Conservation (phyloP, 2,113 vertebrate species). For the Prolemur simus region DNA sequence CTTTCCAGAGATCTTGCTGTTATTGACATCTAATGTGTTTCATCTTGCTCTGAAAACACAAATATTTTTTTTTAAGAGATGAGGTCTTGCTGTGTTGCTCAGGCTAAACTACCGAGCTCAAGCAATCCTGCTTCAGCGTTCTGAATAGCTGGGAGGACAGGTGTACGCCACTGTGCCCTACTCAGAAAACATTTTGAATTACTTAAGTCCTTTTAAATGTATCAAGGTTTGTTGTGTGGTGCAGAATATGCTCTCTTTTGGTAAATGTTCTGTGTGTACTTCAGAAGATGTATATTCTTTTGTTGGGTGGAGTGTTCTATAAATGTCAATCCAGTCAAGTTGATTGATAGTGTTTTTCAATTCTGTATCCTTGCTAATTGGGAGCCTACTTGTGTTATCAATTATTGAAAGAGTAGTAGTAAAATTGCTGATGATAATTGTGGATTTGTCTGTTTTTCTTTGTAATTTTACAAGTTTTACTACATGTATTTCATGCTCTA, state of each 20-base stretch:
- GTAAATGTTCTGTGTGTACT: neutral
- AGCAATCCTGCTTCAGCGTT: too few species aligned
- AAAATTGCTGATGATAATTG: neutral
- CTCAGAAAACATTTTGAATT: neutral
- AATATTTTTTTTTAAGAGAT: too few species aligned
- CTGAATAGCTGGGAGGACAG: too few species aligned
- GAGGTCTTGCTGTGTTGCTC: too few species aligned
- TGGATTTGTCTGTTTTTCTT: neutral
- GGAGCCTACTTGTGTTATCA: neutral
- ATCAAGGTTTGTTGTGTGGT: neutral
- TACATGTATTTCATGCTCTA: neutral
- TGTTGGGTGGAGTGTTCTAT: neutral
- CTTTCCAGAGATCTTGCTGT: constrained; percentile 24
- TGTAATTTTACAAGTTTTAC: neutral
- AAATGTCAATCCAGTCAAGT: neutral
- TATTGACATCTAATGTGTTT: neutral
- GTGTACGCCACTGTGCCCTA: too few species aligned
- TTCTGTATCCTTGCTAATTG: neutral
- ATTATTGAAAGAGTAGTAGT: neutral
- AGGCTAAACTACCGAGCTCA: too few species aligned
- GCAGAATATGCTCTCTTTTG: neutral
- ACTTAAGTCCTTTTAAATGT: constrained; percentile 2
- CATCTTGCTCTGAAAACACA: neutral
- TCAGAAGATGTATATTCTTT: neutral
- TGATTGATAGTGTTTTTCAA: neutral